Percentiles rank a stretch among this genome's conserved stretches.
Evolutionary conservation across 2,113 vertebrate genomes (phyloP).

Genomic region (Zapornia atra): DNA sequence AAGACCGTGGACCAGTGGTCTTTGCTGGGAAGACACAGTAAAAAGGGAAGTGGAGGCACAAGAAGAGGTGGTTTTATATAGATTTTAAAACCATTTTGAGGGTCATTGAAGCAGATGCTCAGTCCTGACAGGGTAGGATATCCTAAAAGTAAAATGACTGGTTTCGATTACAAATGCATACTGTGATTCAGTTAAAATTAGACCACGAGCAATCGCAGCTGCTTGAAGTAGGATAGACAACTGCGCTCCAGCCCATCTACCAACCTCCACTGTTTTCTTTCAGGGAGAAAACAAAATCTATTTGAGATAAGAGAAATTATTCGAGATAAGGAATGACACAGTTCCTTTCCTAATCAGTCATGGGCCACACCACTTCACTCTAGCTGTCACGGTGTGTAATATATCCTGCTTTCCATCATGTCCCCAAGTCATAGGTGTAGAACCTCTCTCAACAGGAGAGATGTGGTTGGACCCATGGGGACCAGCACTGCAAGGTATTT

Average conservation of each 20-base stretch:
- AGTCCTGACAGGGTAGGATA: background rate
- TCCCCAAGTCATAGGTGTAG: background rate
- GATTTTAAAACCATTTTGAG: background rate
- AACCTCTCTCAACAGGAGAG: background rate
- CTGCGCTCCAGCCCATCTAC: background rate
- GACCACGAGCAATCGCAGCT: background rate
- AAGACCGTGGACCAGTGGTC: background rate
- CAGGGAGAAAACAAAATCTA: background rate
- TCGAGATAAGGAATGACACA: conserved; percentile 13
- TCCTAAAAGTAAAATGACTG: conserved; percentile 39
- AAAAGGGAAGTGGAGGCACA: background rate
- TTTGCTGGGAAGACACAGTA: background rate
- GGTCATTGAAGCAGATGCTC: conserved; percentile 25
- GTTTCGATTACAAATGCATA: conserved; percentile 38
- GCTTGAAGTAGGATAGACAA: conserved; percentile 12
- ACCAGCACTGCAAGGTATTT: background rate
- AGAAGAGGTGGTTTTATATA: background rate
- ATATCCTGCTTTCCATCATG: background rate
- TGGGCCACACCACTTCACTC: background rate
- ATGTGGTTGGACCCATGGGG: background rate
- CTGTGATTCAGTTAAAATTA: conserved; percentile 54
- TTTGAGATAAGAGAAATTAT: conserved; percentile 15
- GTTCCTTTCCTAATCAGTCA: conserved; percentile 14
- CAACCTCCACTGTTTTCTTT: background rate
- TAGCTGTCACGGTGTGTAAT: background rate